These are phyloP conservation scores for Riptortus pedestris DNA, from an alignment of 1,140 invertebrate species.

Conservation along the genomic window DNA sequence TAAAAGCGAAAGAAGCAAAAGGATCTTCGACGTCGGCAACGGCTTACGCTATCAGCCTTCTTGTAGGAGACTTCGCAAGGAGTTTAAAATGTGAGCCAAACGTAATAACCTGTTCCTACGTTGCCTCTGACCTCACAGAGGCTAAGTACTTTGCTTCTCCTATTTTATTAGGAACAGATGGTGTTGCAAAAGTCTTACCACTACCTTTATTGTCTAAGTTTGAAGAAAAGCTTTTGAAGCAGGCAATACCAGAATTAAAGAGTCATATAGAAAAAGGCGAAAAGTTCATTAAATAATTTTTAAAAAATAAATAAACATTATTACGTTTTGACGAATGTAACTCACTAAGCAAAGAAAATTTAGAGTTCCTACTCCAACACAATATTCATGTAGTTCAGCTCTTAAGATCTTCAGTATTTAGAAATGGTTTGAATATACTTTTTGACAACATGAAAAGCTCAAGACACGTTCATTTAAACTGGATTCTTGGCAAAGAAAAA, in stretches of 20 bases:
- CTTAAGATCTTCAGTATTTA: no score
- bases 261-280: constrained; percentile 93
- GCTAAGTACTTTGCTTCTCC: constrained; percentile 92
- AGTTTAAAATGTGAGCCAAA: constrained; percentile 80
- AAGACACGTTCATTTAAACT: no score
- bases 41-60: constrained; percentile 92
- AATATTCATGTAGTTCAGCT: no score
- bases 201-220: constrained; percentile 76
- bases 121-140: constrained; percentile 80
- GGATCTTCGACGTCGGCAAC: constrained; percentile 98
- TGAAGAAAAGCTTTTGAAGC: constrained; percentile 76
- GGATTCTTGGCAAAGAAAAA: no score
- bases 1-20: constrained; percentile 96
- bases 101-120: constrained; percentile 87
- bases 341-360: no score
- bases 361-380: no score
- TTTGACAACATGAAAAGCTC: no score
- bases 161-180: constrained; percentile 80
- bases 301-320: no score
- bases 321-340: no score
- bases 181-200: constrained; percentile 88
- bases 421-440: no score
- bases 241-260: constrained; percentile 85
- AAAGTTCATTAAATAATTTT: constrained; percentile 84
- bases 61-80: constrained; percentile 66